Conservation (phyloP, 2,888 invertebrate species). For the Polietes domitor region DNA sequence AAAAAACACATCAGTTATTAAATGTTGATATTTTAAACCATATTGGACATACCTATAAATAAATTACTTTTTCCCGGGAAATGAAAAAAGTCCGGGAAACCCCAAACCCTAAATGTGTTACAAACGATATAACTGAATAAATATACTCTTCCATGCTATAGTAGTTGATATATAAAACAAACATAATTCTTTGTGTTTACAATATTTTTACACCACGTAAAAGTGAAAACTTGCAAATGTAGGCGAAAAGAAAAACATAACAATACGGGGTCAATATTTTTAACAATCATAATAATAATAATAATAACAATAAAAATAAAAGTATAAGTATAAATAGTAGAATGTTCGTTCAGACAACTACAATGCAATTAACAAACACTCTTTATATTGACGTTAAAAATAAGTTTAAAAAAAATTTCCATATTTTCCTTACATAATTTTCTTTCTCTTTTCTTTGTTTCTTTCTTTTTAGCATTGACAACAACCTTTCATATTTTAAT, state of each 20-base stretch:
- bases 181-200: background rate
- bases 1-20: too few relatives aligned
- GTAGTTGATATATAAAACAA: too few relatives aligned
- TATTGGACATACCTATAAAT: too few relatives aligned
- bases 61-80: too few relatives aligned
- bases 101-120: too few relatives aligned
- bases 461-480: constrained; percentile 50
- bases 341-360: too few relatives aligned
- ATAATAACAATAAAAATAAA: constrained; percentile 25
- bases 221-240: constrained; percentile 41
- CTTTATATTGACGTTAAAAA: background rate
- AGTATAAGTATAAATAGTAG: too few relatives aligned
- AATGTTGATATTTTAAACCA: too few relatives aligned
- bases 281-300: constrained; percentile 2
- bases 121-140: too few relatives aligned
- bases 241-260: constrained; percentile 30
- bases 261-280: background rate
- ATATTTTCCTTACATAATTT: too few relatives aligned
- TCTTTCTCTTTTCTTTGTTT: constrained; percentile 30
- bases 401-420: background rate
- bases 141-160: too few relatives aligned
- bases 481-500: constrained; percentile 42
- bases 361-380: background rate
- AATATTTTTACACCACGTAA: constrained; percentile 10
- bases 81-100: too few relatives aligned